A percentile compares a stretch with the other conserved stretches of the same genome.
Evolutionary conservation across 2,797 vertebrate genomes (phyloP).

Genomic region (Trichosurus vulpecula): DNA sequence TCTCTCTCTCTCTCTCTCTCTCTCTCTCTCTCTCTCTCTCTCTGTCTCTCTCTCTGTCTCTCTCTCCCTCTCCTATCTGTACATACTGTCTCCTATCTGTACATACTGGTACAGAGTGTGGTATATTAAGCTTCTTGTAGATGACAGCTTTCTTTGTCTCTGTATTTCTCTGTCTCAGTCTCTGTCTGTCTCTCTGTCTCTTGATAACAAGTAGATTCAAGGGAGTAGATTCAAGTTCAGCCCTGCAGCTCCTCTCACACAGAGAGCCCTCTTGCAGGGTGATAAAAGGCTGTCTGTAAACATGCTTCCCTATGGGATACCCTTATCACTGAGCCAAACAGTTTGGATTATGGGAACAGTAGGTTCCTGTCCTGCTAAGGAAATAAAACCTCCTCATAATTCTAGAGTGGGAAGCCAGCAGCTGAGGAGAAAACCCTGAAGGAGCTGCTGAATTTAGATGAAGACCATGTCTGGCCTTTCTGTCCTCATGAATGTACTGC

Average conservation of each 20-base stretch:
- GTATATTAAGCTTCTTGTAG: neutral
- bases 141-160: neutral
- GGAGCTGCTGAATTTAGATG: neutral
- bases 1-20: too few species aligned
- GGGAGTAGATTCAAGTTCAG: neutral
- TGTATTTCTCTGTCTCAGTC: neutral
- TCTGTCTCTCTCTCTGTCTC: too few species aligned
- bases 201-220: too few species aligned
- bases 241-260: neutral
- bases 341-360: constrained; percentile 55
- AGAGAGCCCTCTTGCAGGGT: neutral
- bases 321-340: constrained; percentile 1
- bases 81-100: too few species aligned
- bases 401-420: neutral
- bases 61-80: neutral
- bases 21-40: too few species aligned
- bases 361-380: constrained; percentile 9
- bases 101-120: neutral
- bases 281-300: neutral
- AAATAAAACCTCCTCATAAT: neutral
- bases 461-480: neutral
- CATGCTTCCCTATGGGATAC: constrained; percentile 4
- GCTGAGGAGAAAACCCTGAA: neutral
- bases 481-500: neutral
- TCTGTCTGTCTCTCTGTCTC: neutral